Base-by-base conservation (phyloP, 2,888 invertebrate species). In the Cerastis rubricosa region DNA sequence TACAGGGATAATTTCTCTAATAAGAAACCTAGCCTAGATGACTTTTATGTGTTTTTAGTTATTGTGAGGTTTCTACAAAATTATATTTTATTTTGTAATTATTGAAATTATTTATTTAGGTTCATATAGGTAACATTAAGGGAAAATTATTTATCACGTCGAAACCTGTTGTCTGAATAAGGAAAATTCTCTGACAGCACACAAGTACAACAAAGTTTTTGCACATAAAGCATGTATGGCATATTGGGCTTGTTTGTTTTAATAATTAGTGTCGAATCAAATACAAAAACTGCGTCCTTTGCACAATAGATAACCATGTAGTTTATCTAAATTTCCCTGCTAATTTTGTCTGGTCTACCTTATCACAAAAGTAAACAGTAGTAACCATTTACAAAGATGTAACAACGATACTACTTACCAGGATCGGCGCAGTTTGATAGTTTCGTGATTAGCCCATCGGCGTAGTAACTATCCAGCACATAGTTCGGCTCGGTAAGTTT, bases 361-460 rank as follows among this genome's bases (percentile, higher is more conserved):
- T 77, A 72, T n/a, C 25, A 43, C 54, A 45, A 25, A 12, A 12
- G 51, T 61, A 74, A 66, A 74, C 51, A 67, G 19, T 12, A n/a
- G 14, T 54, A 25, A 2, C 11, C 14, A 29, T n/a, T 40, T 19
- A 72, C 22, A 66, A 40, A 78, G 9, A 47, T 43, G 11, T 40
- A 54, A 29, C 3, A 59, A 29, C 40, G 64, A 47, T 61, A 69
- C 68, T 66, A 90, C 92, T 92, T 89, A 97, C 97, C 97, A 91
- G 94, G 92, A 91, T 97, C 95, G 85, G 95, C 93, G 87, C 95
- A 94, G 71, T 96, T 96, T 35, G 96, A 93, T 85, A 98, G 91
- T 93, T 98, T 97, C 74, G 97, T 97, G 81, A 98, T 94, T 66
- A 98, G 94, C 86, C 97, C 97, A 90, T 98, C 98, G 80, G 97